Evolutionary conservation across 35 echinoderm and acorn worm species (phyloP), one percentile per base, ranked within the genome.

Genomic region (Lytechinus pictus): DNA sequence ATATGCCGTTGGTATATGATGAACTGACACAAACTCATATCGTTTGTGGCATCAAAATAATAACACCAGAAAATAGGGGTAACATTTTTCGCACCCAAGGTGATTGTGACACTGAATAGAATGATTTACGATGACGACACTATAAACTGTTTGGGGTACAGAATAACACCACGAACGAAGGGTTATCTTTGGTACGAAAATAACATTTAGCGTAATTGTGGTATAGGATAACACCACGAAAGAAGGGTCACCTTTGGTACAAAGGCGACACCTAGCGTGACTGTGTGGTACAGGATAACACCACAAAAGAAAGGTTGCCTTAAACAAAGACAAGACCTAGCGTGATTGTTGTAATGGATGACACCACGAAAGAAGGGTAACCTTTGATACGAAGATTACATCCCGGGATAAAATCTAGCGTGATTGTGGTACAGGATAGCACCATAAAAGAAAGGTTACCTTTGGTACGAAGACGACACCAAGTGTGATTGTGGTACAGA

Each of bases 381-480:
- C 95, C 96, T 96, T 97, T 52, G 89, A 90, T 51, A 96, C 79
- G 29, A 97, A 98, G 16, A 98, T 92, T 0, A 98, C 94, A 14
- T 89, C 33, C 33, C 33, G 33, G 33, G 16, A 98, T 92, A 1
- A 98, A 91, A 14, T 89, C 28, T 9, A 98, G 94, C 14, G 94
- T 96, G 16, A 96, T n/a, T 4, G 91, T 95, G 3, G 95, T 96
- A 61, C 96, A 96, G 51, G 96, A 96, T 6, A 94, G 86, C 8
- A 61, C n/a, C 88, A 98, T 61, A 10, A 66, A 57, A 11, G 96
- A 95, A 10, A 89, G 14, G 4, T 93, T 95, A 95, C 97, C 97
- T 96, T 97, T 52, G 95, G 95, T 51, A 96, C 79, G 54, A 97
- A 98, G 16, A 98, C 96, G 8, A 98, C 94, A 14, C 93, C 54